Conservation (phyloP, 2,113 vertebrate species). For the Halcyon senegalensis region DNA sequence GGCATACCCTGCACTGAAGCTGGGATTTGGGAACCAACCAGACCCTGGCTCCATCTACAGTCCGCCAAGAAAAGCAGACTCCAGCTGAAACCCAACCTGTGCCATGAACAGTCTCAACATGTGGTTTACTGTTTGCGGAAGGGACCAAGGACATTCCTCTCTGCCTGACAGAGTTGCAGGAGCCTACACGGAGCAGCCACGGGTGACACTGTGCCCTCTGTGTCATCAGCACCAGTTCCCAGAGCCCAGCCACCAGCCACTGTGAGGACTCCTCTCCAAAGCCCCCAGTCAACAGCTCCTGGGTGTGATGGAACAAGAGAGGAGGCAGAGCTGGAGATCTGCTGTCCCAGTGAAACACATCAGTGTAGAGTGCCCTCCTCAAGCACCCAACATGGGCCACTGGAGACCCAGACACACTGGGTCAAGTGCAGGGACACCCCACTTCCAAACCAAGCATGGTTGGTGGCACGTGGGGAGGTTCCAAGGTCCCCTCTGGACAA, state of each 20-base stretch:
- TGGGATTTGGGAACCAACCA: background rate
- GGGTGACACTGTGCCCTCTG: background rate
- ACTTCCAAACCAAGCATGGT: rapidly evolving
- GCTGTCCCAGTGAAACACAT: background rate
- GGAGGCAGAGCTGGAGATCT: background rate
- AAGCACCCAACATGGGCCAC: rapidly evolving
- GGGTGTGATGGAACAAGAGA: background rate
- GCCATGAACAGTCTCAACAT: background rate
- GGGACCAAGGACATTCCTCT: background rate
- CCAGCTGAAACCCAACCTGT: background rate
- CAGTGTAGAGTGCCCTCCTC: background rate
- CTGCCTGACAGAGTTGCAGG: background rate
- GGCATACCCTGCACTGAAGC: background rate
- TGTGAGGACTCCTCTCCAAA: background rate
- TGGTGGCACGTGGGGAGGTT: background rate
- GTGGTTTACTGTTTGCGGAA: background rate
- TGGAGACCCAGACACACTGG: background rate
- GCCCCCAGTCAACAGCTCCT: background rate
- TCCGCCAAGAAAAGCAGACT: background rate
- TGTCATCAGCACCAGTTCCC: rapidly evolving
- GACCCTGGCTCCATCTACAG: conserved; percentile 58
- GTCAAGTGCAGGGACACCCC: background rate
- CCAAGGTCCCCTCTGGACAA: background rate
- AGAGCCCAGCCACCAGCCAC: no score
- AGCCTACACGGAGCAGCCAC: background rate